phyloP scores from a whole-genome alignment of 2,888 invertebrate species.

The Sminthurinus aureus region DNA sequence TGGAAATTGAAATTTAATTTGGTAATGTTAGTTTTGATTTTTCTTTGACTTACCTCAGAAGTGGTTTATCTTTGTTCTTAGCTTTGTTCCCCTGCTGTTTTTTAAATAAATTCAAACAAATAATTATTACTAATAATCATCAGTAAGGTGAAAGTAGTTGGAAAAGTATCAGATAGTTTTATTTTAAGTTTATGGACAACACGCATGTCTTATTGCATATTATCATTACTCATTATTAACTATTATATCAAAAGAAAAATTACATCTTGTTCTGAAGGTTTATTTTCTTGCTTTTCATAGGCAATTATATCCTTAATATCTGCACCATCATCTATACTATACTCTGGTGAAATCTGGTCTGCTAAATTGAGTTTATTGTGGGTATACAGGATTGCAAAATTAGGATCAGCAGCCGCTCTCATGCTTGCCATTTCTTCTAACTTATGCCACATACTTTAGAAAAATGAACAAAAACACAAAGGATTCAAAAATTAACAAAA shows the following conservation, averaged over 20 bases:
- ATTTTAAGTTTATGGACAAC: neutral
- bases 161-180: no score
- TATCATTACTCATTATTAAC: neutral
- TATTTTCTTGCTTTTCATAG: slow-evolving; percentile 75
- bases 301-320: slow-evolving; percentile 70
- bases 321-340: neutral
- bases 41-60: slow-evolving; percentile 71
- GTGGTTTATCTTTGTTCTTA: slow-evolving; percentile 81
- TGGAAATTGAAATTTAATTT: neutral
- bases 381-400: neutral
- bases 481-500: neutral
- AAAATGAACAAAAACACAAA: no score
- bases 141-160: neutral
- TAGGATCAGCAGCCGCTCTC: no score
- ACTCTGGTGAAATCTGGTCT: neutral
- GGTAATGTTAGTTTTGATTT: no score
- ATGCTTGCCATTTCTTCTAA: no score
- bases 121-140: neutral
- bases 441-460: no score
- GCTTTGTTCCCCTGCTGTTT: slow-evolving; percentile 69
- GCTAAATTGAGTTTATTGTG: neutral
- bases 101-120: neutral
- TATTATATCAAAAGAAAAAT: slow-evolving; percentile 48
- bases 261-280: slow-evolving; percentile 77
- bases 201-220: neutral